Base-by-base conservation (phyloP, 2,113 vertebrate species). In the Myrmecophaga tridactyla region DNA sequence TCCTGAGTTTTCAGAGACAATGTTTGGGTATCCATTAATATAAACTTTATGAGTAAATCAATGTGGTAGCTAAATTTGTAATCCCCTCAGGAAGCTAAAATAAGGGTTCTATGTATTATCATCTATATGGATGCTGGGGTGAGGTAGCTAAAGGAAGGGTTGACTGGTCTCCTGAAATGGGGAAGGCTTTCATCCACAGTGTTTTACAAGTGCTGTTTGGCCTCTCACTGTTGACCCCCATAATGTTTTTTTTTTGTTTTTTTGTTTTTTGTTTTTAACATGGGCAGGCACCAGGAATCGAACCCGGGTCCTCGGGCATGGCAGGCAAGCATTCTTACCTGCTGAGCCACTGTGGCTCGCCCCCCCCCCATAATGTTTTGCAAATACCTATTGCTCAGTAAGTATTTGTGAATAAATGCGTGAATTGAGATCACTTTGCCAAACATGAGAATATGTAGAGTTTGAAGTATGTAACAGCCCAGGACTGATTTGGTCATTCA, bases 401-500 rank as follows among this genome's bases (percentile, higher is more conserved):
- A 69, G 29, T 69, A 41, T 58, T 73, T 82, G 65, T 90, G 4
- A 75, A 95, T 87, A 69, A 94, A 73, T 46, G 11, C 84, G 48
- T 77, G 7, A 89, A 65, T 69, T 63, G 56, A 86, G 39, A 94
- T 25, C 10, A 39, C 90, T 94, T 90, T 90, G 56, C 92, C 36
- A 88, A 81, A 82, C 36, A 51, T 8, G 23, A 36, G 85, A 36
- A 56, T 73, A 36, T 72, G 18, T 17, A 78, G 51, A 93, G 46
- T 90, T 73, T 90, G 36, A 95, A 20, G 63, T 51, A 72, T 65
- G n/a, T 90, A 86, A 83, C 77, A 92, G 36, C 43, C 62, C 95
- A 90, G 85, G 82, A 92, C 80, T 76, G 81, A 94, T 94, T 95
- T 96, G 70, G 96, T 96, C 90, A 58, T 73, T 96, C 96, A 95